A percentile compares a stretch with the other conserved stretches of the same genome.
Evolutionary conservation across 2,113 vertebrate genomes (phyloP).

Genomic region (Erinaceus europaeus): DNA sequence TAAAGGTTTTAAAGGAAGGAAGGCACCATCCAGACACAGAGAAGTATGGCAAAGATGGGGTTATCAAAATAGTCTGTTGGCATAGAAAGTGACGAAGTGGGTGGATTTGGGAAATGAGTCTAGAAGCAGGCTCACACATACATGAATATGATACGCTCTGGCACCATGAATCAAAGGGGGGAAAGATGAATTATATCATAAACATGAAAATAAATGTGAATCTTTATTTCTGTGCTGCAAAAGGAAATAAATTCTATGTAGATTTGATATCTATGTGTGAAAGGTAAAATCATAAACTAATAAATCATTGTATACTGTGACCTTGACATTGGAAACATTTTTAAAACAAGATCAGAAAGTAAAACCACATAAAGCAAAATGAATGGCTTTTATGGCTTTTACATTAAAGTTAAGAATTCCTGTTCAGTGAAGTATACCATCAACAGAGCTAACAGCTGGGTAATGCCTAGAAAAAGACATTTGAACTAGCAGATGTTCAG

Average conservation of each 20-base stretch:
- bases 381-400: conserved; percentile 23
- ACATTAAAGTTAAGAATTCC: conserved; percentile 1
- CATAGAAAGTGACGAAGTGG: background rate
- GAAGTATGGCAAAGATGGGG: background rate
- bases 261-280: background rate
- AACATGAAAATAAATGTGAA: background rate
- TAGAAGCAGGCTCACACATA: background rate
- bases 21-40: background rate
- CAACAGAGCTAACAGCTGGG: background rate
- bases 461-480: conserved; percentile 7
- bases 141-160: no score
- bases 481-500: background rate
- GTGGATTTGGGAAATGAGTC: background rate
- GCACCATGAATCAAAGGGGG: background rate
- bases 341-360: conserved; percentile 21
- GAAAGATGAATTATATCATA: background rate
- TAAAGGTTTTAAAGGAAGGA: no score
- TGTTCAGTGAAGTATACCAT: background rate
- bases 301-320: background rate
- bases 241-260: background rate
- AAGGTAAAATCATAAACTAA: conserved; percentile 3
- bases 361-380: conserved; percentile 6
- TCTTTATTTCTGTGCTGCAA: background rate
- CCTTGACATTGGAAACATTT: background rate
- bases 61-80: background rate